Evolutionary conservation across 2,797 vertebrate genomes (phyloP).

Genomic region (Podarcis siculus): DNA sequence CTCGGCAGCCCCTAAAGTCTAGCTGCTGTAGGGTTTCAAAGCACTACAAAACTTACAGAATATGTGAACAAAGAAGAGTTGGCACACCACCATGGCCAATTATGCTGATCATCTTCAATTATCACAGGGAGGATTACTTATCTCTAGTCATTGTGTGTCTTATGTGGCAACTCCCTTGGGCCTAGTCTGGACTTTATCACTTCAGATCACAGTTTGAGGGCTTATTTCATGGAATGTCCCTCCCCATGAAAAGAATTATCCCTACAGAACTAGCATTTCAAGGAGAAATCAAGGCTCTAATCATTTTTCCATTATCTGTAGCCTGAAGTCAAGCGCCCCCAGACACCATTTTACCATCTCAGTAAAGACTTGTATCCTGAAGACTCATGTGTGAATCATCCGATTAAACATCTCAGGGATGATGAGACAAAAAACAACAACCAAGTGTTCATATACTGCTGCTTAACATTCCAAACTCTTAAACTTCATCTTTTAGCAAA

Average conservation of each 20-base stretch:
- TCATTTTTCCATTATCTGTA: background rate
- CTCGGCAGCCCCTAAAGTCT: too few relatives aligned
- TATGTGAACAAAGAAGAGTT: too few relatives aligned
- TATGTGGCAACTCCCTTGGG: background rate
- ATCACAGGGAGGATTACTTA: background rate
- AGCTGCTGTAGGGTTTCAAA: background rate
- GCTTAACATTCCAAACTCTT: slow-evolving; percentile 64
- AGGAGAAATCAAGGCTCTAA: background rate
- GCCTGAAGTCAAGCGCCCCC: background rate
- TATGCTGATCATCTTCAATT: background rate
- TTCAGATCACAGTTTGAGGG: background rate
- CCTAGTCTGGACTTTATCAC: background rate
- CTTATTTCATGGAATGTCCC: background rate
- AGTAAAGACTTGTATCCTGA: background rate
- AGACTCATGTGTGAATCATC: background rate
- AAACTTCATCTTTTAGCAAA: slow-evolving; percentile 55
- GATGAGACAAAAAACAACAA: slow-evolving; percentile 37
- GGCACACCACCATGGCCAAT: background rate
- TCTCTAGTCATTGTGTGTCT: background rate
- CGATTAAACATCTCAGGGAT: background rate
- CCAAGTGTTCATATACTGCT: slow-evolving; percentile 34
- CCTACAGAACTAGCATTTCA: background rate
- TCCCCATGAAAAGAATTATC: too few relatives aligned
- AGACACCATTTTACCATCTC: background rate
- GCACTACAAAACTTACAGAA: background rate